Evolutionary conservation across 2,888 invertebrate species (phyloP).

Genomic region (Caenorhabditis imperialis): DNA sequence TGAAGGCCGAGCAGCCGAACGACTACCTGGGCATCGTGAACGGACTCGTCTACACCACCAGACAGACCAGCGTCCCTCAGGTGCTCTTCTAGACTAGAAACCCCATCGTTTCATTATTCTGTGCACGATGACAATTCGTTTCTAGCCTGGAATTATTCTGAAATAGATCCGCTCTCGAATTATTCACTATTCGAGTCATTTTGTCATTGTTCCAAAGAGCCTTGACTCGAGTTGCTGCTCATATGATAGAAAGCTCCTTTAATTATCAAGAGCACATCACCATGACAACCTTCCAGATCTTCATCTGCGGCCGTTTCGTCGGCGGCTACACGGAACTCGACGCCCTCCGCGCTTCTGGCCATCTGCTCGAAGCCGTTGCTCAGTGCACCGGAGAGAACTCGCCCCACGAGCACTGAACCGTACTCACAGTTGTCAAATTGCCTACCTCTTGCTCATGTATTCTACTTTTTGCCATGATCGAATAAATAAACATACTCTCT

Average conservation of each 20-base stretch:
- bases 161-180: too few relatives aligned
- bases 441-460: neutral
- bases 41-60: slow-evolving; percentile 65
- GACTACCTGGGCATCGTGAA: slow-evolving; percentile 62
- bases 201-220: too few relatives aligned
- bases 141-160: too few relatives aligned
- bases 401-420: slow-evolving; percentile 9
- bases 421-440: neutral
- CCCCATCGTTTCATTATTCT: too few relatives aligned
- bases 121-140: too few relatives aligned
- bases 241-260: too few relatives aligned
- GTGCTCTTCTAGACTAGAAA: slow-evolving; percentile 32
- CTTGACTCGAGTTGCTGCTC: neutral
- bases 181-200: too few relatives aligned
- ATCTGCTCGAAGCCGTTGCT: slow-evolving; percentile 63
- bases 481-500: neutral
- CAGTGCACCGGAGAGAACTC: slow-evolving; percentile 64
- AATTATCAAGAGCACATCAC: too few relatives aligned
- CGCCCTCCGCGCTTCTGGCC: slow-evolving; percentile 63
- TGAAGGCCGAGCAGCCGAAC: slow-evolving; percentile 58
- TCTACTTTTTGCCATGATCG: neutral
- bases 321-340: slow-evolving; percentile 73
- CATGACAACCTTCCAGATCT: too few relatives aligned
- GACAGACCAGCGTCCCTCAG: slow-evolving; percentile 66
- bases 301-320: slow-evolving; percentile 67